A percentile compares a stretch with the other conserved stretches of the same genome.
These are phyloP conservation scores for Coregonus sp. DNA, from an alignment of 2,797 vertebrate genomes.

Conservation along the genomic window DNA sequence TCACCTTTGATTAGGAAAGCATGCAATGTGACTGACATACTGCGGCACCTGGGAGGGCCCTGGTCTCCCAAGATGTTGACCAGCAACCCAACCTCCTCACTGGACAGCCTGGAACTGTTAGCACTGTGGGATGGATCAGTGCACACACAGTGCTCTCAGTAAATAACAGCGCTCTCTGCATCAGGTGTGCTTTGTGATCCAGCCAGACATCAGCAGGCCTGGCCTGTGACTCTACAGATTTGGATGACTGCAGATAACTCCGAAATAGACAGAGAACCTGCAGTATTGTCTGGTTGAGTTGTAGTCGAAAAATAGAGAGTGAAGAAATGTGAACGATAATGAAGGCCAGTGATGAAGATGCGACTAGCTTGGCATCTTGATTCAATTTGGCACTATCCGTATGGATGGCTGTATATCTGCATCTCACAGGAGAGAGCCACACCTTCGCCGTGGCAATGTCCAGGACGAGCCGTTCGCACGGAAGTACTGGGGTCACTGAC, in stretches of 20 bases:
- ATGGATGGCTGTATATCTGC: no score
- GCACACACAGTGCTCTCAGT: conserved; percentile 36
- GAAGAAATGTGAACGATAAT: no score
- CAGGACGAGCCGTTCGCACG: no score
- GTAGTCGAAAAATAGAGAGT: no score
- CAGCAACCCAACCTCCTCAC: conserved; percentile 14
- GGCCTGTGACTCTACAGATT: conserved; percentile 38
- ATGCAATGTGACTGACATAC: conserved; percentile 47
- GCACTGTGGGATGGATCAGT: conserved; percentile 19
- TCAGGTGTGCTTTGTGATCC: conserved; percentile 53
- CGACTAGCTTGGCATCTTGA: no score
- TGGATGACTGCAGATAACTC: conserved; percentile 15
- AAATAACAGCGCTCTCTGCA: conserved; percentile 35
- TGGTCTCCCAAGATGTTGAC: conserved; percentile 21
- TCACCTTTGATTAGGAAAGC: conserved; percentile 65
- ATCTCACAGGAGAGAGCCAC: no score
- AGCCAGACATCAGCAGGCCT: conserved; percentile 55
- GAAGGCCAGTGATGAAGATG: no score
- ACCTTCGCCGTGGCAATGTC: no score
- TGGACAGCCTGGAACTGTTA: background rate
- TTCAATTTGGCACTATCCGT: no score
- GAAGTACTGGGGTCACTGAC: no score
- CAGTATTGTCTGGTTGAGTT: no score
- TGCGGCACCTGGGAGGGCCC: conserved; percentile 4
- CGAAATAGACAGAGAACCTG: conserved; percentile 14